A percentile compares a stretch with the other conserved stretches of the same genome.
Evolutionary conservation across 1,140 invertebrate genomes (phyloP).

Genomic region (Rhopalosiphum padi): DNA sequence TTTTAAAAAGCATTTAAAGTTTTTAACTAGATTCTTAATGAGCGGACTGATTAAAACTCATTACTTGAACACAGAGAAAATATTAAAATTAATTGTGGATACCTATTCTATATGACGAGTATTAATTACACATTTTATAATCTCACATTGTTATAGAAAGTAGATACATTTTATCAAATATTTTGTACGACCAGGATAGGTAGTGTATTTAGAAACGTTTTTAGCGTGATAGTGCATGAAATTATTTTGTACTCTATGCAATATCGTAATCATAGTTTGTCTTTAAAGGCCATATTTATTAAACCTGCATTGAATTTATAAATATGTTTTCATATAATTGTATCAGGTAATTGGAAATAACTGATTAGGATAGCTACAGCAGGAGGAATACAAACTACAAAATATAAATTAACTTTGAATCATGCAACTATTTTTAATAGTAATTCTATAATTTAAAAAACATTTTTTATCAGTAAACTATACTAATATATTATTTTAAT

Average conservation of each 20-base stretch:
- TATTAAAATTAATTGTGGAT: not conserved
- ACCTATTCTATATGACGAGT: not conserved
- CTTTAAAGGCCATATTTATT: not conserved
- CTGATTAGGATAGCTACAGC: too few species aligned
- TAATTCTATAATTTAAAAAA: not conserved
- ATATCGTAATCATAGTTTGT: not conserved
- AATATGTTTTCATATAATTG: not conserved
- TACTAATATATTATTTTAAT: too few species aligned
- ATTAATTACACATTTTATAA: not conserved
- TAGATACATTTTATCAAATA: too few species aligned
- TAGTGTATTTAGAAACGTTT: not conserved
- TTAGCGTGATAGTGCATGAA: not conserved
- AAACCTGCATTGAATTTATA: not conserved
- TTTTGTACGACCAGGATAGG: not conserved
- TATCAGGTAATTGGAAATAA: not conserved
- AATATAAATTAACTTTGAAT: not conserved
- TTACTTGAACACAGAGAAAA: not conserved
- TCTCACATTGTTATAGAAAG: not conserved
- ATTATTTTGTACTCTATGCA: not conserved
- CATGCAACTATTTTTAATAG: not conserved
- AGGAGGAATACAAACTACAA: too few species aligned
- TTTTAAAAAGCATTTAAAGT: constrained; percentile 21
- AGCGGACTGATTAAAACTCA: not conserved
- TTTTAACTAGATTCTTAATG: constrained; percentile 4
- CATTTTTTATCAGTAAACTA: not conserved